Conservation (phyloP, 2,113 vertebrate species). For the Piaya cayana region DNA sequence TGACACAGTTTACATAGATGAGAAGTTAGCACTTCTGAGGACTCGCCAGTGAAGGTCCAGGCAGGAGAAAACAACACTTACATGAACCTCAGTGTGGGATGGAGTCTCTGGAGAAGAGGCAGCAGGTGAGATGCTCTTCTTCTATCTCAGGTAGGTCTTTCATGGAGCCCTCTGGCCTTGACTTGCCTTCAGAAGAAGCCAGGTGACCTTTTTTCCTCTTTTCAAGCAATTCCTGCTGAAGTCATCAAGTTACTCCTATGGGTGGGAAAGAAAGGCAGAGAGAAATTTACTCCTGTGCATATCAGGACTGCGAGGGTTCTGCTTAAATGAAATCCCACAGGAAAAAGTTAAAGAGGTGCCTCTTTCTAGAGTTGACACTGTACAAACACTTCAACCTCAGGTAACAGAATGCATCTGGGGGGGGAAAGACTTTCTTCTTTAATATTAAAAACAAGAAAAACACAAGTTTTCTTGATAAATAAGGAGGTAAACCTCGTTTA, state of each 20-base stretch:
- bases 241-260: not conserved
- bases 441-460: not conserved
- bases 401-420: not conserved
- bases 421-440: not conserved
- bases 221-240: constrained; percentile 1
- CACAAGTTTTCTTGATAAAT: not conserved
- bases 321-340: not conserved
- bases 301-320: not conserved
- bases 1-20: fast-evolving
- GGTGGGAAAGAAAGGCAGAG: too few relatives aligned
- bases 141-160: not conserved
- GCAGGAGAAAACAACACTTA: not conserved
- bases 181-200: not conserved
- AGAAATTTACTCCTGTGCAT: not conserved
- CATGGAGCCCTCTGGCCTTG: not conserved
- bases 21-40: not conserved
- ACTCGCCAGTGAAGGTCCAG: not conserved
- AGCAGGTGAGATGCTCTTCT: not conserved
- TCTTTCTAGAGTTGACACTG: not conserved
- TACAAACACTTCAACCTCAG: not conserved
- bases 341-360: not conserved
- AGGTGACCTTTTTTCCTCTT: not conserved
- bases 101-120: not conserved
- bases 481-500: not conserved
- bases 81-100: not conserved